Evolutionary conservation across 2,113 vertebrate species (phyloP).

Genomic region (Pygathrix nemaeus): DNA sequence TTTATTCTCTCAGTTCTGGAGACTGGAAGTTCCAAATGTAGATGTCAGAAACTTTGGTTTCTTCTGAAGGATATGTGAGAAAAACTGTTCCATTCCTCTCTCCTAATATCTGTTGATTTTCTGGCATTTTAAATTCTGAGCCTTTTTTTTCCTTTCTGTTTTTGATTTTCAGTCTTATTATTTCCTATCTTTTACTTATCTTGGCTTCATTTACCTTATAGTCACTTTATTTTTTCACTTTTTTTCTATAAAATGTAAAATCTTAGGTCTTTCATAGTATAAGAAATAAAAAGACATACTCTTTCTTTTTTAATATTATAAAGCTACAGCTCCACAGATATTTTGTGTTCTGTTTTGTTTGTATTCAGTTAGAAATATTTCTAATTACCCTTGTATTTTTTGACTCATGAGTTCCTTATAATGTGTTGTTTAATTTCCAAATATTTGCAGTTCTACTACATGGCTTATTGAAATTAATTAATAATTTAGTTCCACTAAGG

Average conservation of each 20-base stretch:
- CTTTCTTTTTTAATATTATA: neutral
- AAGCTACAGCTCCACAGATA: neutral
- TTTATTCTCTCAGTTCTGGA: neutral
- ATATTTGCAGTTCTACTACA: neutral
- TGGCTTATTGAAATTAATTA: neutral
- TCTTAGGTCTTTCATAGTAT: neutral
- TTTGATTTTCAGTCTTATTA: neutral
- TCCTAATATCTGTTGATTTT: neutral
- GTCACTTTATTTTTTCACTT: neutral
- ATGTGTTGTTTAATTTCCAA: neutral
- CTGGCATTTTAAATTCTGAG: neutral
- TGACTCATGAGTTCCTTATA: neutral
- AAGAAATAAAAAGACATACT: no score
- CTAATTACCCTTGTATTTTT: neutral
- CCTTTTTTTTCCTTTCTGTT: neutral
- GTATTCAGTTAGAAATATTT: neutral
- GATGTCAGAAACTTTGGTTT: neutral
- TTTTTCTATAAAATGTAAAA: neutral
- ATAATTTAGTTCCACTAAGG: neutral
- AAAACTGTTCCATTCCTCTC: neutral
- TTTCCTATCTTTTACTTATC: neutral
- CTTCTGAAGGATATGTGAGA: neutral
- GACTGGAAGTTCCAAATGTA: neutral
- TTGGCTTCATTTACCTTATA: neutral
- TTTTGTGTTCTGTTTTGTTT: neutral